phyloP scores from a whole-genome alignment of 2,888 invertebrate species.

The Nycteola revayana region DNA sequence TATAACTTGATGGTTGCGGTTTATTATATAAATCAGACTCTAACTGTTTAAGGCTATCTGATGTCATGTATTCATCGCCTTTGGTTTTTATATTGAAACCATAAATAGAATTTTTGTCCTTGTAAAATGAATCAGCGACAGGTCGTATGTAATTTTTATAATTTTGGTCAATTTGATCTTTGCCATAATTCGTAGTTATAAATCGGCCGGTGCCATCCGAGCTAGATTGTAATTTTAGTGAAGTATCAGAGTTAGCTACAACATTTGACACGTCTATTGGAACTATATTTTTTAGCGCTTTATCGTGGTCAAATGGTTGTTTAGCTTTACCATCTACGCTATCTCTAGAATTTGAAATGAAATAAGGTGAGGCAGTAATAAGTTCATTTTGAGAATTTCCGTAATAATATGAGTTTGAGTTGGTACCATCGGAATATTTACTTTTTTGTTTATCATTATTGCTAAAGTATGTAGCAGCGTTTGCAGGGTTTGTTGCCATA shows the following conservation, averaged over 20 bases:
- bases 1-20: conserved; percentile 44
- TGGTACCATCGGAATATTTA: conserved; percentile 45
- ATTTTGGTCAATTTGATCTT: conserved; percentile 56
- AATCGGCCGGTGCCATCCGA: conserved; percentile 46
- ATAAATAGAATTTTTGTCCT: conserved; percentile 68
- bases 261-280: conserved; percentile 74
- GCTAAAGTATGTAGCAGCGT: conserved; percentile 35
- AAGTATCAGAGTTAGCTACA: conserved; percentile 54
- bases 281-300: conserved; percentile 73
- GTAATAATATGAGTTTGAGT: conserved; percentile 41
- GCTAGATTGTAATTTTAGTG: conserved; percentile 37
- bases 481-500: conserved; percentile 28
- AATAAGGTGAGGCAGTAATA: conserved; percentile 62
- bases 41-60: conserved; percentile 49
- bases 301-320: conserved; percentile 71
- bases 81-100: conserved; percentile 63
- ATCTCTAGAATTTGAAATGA: conserved; percentile 49
- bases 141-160: conserved; percentile 58
- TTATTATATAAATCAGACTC: conserved; percentile 51
- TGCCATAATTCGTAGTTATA: conserved; percentile 45
- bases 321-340: conserved; percentile 53
- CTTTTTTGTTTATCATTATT: conserved; percentile 52
- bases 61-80: conserved; percentile 46
- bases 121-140: conserved; percentile 63
- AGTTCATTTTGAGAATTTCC: conserved; percentile 53